These are phyloP conservation scores for Gorsachius goisagi DNA, from an alignment of 2,113 vertebrate species.

Conservation along the genomic window DNA sequence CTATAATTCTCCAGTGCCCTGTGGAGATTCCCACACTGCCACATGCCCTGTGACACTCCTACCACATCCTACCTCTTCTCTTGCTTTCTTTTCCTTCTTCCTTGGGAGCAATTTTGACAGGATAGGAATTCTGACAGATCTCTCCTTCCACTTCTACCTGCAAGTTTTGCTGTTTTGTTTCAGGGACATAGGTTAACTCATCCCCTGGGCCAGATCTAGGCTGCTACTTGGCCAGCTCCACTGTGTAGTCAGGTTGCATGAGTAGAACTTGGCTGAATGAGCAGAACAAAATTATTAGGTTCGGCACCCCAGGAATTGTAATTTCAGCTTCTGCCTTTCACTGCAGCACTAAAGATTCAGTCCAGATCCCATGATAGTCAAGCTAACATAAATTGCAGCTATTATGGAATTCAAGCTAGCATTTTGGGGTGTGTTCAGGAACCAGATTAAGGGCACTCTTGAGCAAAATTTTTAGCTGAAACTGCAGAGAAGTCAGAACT, in stretches of 20 bases:
- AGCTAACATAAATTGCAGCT: neutral
- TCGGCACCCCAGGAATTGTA: neutral
- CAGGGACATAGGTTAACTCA: neutral
- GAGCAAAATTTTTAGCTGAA: conserved; percentile 7
- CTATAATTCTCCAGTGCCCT: neutral
- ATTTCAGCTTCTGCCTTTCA: conserved; percentile 11
- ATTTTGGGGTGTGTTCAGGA: neutral
- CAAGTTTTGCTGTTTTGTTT: neutral
- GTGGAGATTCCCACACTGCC: neutral
- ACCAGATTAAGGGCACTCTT: neutral
- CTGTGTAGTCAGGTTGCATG: neutral
- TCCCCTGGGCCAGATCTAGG: neutral
- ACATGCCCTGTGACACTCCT: neutral
- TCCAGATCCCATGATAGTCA: neutral
- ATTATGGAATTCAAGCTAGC: neutral
- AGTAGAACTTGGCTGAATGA: conserved; percentile 23
- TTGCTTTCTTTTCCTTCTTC: neutral
- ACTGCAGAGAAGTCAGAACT: neutral
- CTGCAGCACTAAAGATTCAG: neutral
- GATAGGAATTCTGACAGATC: neutral
- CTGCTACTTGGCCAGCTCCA: neutral
- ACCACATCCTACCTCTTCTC: fast-evolving
- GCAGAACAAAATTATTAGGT: conserved; percentile 25
- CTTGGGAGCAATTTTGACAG: neutral
- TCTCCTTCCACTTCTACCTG: neutral